These are phyloP conservation scores for Pandemis cinnamomeana DNA, from an alignment of 2,888 invertebrate species.

Conservation along the genomic window DNA sequence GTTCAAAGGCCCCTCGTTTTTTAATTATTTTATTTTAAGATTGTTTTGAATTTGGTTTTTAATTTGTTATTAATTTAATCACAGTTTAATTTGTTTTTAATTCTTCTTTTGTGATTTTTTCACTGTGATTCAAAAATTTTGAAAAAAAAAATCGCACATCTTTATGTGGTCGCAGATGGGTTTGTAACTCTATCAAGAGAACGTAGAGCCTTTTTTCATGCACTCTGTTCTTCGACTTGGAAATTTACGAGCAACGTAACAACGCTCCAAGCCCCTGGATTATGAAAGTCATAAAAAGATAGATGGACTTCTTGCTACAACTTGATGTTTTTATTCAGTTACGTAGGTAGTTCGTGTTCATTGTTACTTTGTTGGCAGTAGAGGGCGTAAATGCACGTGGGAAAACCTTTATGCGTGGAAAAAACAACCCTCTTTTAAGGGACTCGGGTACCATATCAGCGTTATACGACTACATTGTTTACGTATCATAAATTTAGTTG, in stretches of 20 bases:
- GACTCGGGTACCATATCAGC: not conserved
- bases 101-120: no score
- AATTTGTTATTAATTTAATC: no score
- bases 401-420: not conserved
- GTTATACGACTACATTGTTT: not conserved
- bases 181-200: no score
- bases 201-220: not conserved
- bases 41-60: no score
- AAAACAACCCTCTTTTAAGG: not conserved
- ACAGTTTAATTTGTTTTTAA: no score
- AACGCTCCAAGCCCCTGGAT: not conserved
- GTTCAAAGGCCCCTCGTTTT: no score
- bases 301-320: not conserved
- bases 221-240: not conserved
- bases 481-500: not conserved
- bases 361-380: not conserved
- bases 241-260: not conserved
- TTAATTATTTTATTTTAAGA: no score
- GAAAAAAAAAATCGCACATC: no score
- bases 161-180: no score
- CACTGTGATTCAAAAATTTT: no score
- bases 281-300: conserved; percentile 4
- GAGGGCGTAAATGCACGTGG: not conserved
- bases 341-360: not conserved
- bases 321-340: conserved; percentile 5